Evolutionary conservation across 2,113 vertebrate genomes (phyloP).

Genomic region (Ceyx cyanopectus): DNA sequence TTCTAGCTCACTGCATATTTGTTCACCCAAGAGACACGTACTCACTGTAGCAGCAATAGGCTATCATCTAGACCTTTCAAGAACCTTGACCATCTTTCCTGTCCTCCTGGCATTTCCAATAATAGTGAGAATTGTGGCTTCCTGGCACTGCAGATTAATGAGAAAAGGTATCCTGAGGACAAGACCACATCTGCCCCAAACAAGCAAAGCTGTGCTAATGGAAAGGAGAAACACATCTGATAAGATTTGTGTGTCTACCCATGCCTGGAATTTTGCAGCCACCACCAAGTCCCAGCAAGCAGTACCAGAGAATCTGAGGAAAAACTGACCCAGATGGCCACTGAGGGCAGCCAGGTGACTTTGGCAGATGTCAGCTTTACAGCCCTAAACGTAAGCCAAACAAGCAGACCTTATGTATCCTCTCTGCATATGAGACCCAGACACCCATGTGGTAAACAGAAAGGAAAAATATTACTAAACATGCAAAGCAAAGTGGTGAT

Average conservation of each 20-base stretch:
- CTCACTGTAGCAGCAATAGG: not conserved
- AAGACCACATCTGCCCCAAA: not conserved
- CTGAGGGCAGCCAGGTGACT: not conserved
- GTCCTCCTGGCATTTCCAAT: not conserved
- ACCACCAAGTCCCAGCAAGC: not conserved
- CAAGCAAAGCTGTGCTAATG: not conserved
- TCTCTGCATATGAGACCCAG: not conserved
- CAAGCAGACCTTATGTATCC: rapidly evolving
- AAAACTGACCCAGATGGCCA: not conserved
- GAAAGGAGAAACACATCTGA: not conserved
- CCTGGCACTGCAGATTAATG: not conserved
- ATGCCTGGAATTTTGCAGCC: not conserved
- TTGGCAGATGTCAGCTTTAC: not conserved
- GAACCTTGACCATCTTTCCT: not conserved
- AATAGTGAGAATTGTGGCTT: not conserved
- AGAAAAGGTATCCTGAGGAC: not conserved
- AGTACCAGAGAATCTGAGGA: not conserved
- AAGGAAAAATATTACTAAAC: not conserved
- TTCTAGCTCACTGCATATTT: not conserved
- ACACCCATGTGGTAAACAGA: not conserved
- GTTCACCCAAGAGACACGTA: not conserved
- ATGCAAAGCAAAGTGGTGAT: not conserved
- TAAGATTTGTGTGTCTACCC: not conserved
- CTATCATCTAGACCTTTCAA: not conserved
- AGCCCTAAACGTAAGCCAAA: not conserved